Evolutionary conservation across 2,888 invertebrate genomes (phyloP), one percentile per base, ranked within the genome.

Genomic region (Idaea aversata): DNA sequence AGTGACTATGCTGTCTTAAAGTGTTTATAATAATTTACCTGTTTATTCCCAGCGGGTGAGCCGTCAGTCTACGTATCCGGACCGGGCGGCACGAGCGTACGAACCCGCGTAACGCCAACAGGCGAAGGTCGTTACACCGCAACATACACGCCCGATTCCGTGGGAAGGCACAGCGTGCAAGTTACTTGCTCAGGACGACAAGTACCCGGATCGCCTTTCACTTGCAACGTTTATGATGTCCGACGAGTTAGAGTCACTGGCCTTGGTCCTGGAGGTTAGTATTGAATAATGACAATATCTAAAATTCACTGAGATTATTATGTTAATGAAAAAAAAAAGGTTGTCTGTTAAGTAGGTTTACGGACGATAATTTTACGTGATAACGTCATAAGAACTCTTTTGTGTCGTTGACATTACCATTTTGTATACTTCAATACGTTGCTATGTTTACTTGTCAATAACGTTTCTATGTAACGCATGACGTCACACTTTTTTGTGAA

Each of bases 151-250:
- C 98, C 99, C 0, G 95, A 95, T 69, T 96, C 96, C 75, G 98
- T 98, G 16, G 98, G 98, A 0, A 94, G 98, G 0, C 98, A 98
- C 86, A 95, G 96, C 69, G 95, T 98, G 59, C 95, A 97, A 69
- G 95, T 98, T 35, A 94, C 97, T 34, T 95, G 97, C 63, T 97
- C 97, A 65, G 97, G 96, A 47, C 95, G 97, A 72, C 96, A 97
- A 63, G 96, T 98, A 4, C 96, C 96, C 67, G 98, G 98, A 1
- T 98, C 98, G 25, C 99, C 99, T 0, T 98, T 98, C 86, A 97
- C 96, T 25, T 98, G 98, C 87, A 98, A 98, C 84, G 97, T 98
- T 57, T 99, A 98, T 77, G 98, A 99, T 83, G 98, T 98, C 0
- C 95, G 96, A 0, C 95, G 97, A 71, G 97, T 97, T 15, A 90